Evolutionary conservation across 2,888 invertebrate genomes (phyloP).

Genomic region (Deilephila porcellus): DNA sequence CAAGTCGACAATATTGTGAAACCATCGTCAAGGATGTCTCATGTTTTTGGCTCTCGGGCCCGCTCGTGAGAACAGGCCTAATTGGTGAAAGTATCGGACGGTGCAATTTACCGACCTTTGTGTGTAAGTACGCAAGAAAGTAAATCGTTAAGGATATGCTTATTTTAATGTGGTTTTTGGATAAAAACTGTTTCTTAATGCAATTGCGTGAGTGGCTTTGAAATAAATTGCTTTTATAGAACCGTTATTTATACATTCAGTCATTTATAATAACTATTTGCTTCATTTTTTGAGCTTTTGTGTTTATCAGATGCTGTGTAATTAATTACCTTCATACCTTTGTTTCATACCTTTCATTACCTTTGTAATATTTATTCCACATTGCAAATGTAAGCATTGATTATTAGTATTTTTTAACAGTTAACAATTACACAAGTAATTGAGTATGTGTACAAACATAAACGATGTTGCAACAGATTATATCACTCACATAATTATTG

Average conservation of each 20-base stretch:
- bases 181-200: constrained; percentile 15
- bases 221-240: background rate
- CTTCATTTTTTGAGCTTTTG: background rate
- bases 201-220: background rate
- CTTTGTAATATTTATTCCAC: no score
- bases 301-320: background rate
- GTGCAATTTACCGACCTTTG: constrained; percentile 19
- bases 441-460: no score
- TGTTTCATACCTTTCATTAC: no score
- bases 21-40: constrained; percentile 56
- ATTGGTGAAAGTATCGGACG: constrained; percentile 48
- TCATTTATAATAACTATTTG: background rate
- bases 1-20: constrained; percentile 67
- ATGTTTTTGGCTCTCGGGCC: constrained; percentile 18
- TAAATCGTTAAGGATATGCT: constrained; percentile 20
- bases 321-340: no score
- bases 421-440: no score
- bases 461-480: no score
- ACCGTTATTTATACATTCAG: constrained; percentile 1
- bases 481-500: no score
- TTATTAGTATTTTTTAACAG: no score
- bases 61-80: constrained; percentile 47
- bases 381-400: no score
- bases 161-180: constrained; percentile 5
- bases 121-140: constrained; percentile 16